Evolutionary conservation across 2,113 vertebrate species (phyloP).

Genomic region (Xerus inauris): DNA sequence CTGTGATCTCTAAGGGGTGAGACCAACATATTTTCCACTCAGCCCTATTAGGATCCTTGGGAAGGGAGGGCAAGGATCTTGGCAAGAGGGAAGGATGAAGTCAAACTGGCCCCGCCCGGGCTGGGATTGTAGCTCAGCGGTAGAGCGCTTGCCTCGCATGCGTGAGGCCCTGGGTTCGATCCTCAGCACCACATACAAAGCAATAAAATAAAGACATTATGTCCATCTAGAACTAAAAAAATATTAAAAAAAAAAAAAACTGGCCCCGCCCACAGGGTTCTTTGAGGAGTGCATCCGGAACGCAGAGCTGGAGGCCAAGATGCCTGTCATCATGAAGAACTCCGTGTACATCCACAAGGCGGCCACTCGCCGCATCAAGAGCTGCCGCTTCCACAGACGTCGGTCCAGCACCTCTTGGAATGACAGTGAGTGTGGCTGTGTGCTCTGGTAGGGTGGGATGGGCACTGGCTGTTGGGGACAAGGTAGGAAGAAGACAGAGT

Average conservation of each 20-base stretch:
- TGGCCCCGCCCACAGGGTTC: conserved; percentile 87
- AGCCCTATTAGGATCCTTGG: neutral
- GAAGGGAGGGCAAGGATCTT: no score
- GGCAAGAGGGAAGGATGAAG: neutral
- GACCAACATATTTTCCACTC: neutral
- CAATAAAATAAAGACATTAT: no score
- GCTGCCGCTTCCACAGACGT: conserved; percentile 94
- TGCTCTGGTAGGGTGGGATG: accelerated
- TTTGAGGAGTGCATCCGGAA: conserved; percentile 98
- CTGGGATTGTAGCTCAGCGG: no score
- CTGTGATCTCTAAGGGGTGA: neutral
- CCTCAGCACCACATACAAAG: no score
- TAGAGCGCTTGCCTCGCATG: no score
- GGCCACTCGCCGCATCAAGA: conserved; percentile 96
- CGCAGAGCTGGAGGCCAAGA: conserved; percentile 96
- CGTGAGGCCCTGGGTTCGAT: no score
- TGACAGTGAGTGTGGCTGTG: conserved; percentile 63
- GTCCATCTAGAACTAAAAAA: no score
- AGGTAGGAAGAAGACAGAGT: neutral
- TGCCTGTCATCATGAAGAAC: conserved; percentile 98
- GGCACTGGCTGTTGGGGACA: neutral
- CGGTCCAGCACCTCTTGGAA: conserved; percentile 91
- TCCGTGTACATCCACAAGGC: conserved; percentile 98
- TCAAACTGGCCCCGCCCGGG: accelerated
- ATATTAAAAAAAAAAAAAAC: no score